Evolutionary conservation across 2,797 vertebrate genomes (phyloP), one percentile per base, ranked within the genome.

Genomic region (Chromis chromis): DNA sequence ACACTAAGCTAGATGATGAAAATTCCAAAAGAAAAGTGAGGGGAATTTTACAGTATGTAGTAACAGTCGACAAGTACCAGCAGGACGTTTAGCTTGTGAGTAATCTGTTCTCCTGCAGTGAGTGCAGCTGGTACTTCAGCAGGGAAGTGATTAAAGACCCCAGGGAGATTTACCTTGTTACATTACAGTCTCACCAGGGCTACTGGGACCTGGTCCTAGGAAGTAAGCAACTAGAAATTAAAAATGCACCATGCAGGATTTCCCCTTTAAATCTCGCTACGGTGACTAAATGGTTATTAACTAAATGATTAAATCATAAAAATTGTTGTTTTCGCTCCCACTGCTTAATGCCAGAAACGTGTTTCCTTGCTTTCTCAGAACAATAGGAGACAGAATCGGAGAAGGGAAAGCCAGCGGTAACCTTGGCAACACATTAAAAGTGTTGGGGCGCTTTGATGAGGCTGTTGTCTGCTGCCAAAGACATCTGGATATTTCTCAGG

Each of bases 361-460:
- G 14, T 77, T 70, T 65, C 27, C 50, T 2, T 66, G 0, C 53
- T 55, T 70, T 70, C 59, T 11, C 71, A 99, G 98, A 88, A 98
- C 97, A 49, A 99, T 99, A 3, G 97, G 96, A 33, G 98, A 99
- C 92, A 92, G 96, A 55, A 97, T 98, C 13, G 98, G 98, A 72
- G 98, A 99, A 80, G 98, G 96, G 53, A 99, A 99, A 82, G 98
- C 98, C 65, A 99, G 97, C 0, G 97, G 98, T 14, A 99, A 99
- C 91, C 96, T 99, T 0, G 97, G 98, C 19, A 99, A 99, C 78
- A 99, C 98, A 0, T 82, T 99, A 53, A 99, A 99, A 87, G 96
- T 98, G 13, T 92, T 99, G 6, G 97, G 96, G 9, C 96, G 96
- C 65, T 99, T 97, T 14, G 98, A 99, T 0, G 98, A 99, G 89